Evolutionary conservation across 2,797 vertebrate genomes (phyloP).

Genomic region (Microctenopoma steveboyesi): DNA sequence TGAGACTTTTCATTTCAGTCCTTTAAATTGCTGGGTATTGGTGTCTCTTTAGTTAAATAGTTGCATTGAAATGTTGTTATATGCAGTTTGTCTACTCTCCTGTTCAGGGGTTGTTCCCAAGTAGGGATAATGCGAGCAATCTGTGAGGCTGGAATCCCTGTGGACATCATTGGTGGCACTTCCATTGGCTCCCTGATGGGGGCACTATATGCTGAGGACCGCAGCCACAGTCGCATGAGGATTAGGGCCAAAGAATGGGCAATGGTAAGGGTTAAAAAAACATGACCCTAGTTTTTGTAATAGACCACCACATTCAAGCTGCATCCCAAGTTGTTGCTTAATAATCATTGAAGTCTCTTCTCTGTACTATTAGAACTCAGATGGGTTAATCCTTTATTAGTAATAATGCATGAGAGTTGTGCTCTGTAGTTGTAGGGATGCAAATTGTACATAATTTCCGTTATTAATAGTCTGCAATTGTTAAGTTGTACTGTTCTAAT

Average conservation of each 20-base stretch:
- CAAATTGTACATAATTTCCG: too few species aligned
- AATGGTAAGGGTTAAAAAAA: slow-evolving; percentile 83
- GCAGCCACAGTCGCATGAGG: slow-evolving; percentile 89
- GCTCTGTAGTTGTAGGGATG: background rate
- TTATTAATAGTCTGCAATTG: too few species aligned
- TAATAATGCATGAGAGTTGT: background rate
- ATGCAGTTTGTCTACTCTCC: background rate
- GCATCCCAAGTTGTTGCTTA: background rate
- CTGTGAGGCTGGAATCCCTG: slow-evolving; percentile 88
- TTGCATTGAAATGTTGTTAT: background rate
- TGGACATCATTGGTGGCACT: slow-evolving; percentile 92
- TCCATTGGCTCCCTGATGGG: slow-evolving; percentile 95
- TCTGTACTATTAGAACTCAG: background rate
- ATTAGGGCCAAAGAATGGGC: slow-evolving; percentile 94
- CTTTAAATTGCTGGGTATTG: background rate
- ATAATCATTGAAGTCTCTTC: background rate
- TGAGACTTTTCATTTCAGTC: background rate
- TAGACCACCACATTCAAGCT: background rate
- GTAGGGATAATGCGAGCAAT: slow-evolving; percentile 91
- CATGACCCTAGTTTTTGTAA: background rate
- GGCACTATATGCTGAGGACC: slow-evolving; percentile 91
- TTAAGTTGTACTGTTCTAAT: background rate
- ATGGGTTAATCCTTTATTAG: background rate
- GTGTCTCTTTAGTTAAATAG: background rate
- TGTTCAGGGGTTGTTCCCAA: slow-evolving; percentile 91